phyloP scores from a whole-genome alignment of 2,888 invertebrate genomes.

The Spilarctia lutea region DNA sequence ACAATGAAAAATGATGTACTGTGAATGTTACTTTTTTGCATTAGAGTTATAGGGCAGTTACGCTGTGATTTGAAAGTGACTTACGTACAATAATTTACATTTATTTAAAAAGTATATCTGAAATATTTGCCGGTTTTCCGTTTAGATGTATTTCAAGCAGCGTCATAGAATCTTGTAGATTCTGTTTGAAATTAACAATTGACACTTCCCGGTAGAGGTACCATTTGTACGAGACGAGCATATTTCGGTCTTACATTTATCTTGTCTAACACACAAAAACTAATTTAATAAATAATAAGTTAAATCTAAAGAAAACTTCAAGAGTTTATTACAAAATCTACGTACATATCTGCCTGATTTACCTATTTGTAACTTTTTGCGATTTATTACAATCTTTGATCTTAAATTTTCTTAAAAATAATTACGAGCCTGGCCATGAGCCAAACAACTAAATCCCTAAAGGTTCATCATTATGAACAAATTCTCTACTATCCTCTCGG shows the following conservation, averaged over 20 bases:
- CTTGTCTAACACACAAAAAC: no score
- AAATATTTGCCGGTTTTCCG: neutral
- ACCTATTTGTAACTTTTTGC: neutral
- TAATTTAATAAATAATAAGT: no score
- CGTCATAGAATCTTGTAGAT: neutral
- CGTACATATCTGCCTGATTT: neutral
- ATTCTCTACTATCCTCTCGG: neutral
- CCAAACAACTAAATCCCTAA: neutral
- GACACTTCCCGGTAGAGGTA: no score
- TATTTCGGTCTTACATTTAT: no score
- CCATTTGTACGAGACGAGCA: no score
- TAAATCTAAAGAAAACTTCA: no score
- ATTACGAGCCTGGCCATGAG: neutral
- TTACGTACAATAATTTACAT: neutral
- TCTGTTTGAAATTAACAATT: no score
- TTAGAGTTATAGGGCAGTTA: neutral
- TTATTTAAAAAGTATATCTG: neutral
- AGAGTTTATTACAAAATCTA: neutral
- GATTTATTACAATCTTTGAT: neutral
- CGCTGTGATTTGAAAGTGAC: neutral
- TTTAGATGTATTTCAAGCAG: neutral
- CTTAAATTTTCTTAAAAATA: neutral
- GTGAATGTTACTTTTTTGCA: slow-evolving; percentile 27
- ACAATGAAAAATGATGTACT: slow-evolving; percentile 47
- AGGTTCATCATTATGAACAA: neutral